Conservation (phyloP, 2,888 invertebrate genomes). For the Microplitis manilae region DNA sequence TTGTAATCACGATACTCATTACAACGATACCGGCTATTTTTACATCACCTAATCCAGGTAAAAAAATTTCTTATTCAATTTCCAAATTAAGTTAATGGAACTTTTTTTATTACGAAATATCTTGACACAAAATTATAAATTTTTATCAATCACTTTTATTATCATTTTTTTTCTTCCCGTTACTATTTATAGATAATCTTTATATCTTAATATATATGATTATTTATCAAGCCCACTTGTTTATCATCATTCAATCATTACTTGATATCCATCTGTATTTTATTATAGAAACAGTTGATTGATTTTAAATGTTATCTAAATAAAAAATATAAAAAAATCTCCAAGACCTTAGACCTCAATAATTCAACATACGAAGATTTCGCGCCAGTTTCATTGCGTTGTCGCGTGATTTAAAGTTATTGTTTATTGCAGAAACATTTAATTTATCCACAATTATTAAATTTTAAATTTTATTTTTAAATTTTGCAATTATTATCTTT, state of each 20-base stretch:
- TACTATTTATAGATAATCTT: background rate
- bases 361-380: background rate
- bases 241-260: background rate
- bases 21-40: constrained; percentile 61
- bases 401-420: background rate
- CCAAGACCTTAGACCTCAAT: constrained; percentile 10
- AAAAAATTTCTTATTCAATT: background rate
- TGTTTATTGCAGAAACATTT: background rate
- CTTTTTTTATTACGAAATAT: background rate
- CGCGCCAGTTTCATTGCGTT: background rate
- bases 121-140: background rate
- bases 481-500: background rate
- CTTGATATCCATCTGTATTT: background rate
- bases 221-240: constrained; percentile 5
- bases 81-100: background rate
- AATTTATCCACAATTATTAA: background rate
- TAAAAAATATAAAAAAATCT: background rate
- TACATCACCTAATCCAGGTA: constrained; percentile 61
- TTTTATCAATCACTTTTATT: background rate
- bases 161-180: background rate
- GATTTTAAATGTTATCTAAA: constrained; percentile 3
- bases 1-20: constrained; percentile 58
- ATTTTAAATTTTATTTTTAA: background rate
- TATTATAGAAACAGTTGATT: background rate
- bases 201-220: background rate